These are phyloP conservation scores for Centropyge bicolor DNA, from an alignment of 2,797 vertebrate species.

Conservation along the genomic window DNA sequence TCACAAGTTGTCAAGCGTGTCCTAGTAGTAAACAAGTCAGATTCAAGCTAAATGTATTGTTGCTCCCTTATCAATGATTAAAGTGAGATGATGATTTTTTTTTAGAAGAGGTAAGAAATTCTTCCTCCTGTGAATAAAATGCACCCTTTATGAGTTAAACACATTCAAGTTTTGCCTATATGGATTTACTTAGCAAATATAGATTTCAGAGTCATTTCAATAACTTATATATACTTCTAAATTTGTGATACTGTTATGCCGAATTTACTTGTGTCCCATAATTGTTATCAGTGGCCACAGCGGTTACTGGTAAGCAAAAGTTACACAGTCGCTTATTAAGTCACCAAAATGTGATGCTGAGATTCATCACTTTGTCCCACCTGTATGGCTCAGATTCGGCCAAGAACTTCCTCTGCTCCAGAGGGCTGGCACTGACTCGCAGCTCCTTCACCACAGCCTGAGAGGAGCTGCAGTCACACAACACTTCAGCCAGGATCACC, in stretches of 20 bases:
- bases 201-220: not conserved
- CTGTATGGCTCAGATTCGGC: conserved; percentile 94
- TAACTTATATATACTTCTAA: not conserved
- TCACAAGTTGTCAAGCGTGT: not conserved
- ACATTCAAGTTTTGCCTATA: too few species aligned
- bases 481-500: conserved; percentile 95
- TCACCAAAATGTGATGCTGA: conserved; percentile 18
- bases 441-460: conserved; percentile 96
- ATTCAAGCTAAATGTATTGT: not conserved
- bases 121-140: not conserved
- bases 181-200: too few species aligned
- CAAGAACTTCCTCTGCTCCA: conserved; percentile 95
- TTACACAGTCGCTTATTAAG: not conserved
- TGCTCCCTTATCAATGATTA: not conserved
- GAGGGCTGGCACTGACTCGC: conserved; percentile 89
- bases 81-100: not conserved
- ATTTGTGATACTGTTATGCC: not conserved
- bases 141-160: not conserved
- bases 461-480: conserved; percentile 91
- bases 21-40: not conserved
- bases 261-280: not conserved
- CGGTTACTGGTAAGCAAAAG: not conserved
- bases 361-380: conserved; percentile 72
- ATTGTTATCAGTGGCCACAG: not conserved
- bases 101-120: too few species aligned